A percentile compares a stretch with the other conserved stretches of the same genome.
phyloP scores from a whole-genome alignment of 2,888 invertebrate genomes.

The Dyspetes luteomarginatus region DNA sequence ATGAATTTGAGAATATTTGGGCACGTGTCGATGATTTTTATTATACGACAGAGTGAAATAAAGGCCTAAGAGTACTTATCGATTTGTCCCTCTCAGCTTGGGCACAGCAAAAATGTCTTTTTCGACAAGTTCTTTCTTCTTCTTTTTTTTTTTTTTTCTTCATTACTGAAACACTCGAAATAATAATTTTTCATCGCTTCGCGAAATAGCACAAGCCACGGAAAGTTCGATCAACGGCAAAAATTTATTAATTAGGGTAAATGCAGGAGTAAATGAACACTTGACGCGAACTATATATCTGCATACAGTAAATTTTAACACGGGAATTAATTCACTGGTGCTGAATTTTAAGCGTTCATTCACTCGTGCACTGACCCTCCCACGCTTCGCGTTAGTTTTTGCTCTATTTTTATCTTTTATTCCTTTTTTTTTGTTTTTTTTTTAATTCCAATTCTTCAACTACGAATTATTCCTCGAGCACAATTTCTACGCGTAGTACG shows the following conservation, averaged over 20 bases:
- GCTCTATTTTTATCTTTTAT: no score
- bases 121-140: not conserved
- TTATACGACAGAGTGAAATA: not conserved
- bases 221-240: constrained; percentile 11
- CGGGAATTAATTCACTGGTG: no score
- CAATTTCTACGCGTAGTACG: constrained; percentile 59
- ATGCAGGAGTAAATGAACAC: no score
- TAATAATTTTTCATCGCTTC: no score
- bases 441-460: constrained; percentile 8
- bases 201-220: not conserved
- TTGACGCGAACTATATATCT: no score
- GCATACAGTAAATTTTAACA: no score
- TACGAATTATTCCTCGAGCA: constrained; percentile 58
- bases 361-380: not conserved
- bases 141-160: no score
- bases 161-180: no score
- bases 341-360: no score
- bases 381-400: constrained; percentile 14
- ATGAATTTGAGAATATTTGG: not conserved
- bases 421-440: constrained; percentile 14
- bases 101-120: not conserved
- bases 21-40: not conserved
- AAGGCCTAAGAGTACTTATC: constrained; percentile 49
- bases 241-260: not conserved
- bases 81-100: constrained; percentile 22